Percentiles rank a stretch among this genome's conserved stretches.
These are phyloP conservation scores for Sesia apiformis DNA, from an alignment of 2,888 invertebrate species.

Conservation along the genomic window DNA sequence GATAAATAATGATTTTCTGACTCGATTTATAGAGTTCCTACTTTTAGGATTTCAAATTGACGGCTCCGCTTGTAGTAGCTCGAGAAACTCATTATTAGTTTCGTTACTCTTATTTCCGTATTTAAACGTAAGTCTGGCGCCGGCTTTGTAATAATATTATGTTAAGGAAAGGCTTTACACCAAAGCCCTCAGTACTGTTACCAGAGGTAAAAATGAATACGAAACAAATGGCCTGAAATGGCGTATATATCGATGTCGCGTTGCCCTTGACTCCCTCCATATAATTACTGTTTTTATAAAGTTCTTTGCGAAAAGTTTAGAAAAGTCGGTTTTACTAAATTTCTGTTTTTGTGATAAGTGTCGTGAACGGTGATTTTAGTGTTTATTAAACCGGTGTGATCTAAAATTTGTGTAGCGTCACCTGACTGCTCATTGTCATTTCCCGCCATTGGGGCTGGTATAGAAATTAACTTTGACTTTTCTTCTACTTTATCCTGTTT, in stretches of 20 bases:
- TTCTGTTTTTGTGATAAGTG: not conserved
- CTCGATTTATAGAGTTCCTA: no score
- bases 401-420: slow-evolving; percentile 62
- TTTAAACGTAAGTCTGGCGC: no score
- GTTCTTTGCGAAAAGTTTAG: slow-evolving; percentile 27
- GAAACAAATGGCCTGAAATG: slow-evolving; percentile 14
- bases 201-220: not conserved
- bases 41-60: no score
- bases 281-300: slow-evolving; percentile 55
- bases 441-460: slow-evolving; percentile 73
- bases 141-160: no score
- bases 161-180: no score
- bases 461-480: slow-evolving; percentile 36
- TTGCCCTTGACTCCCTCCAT: slow-evolving; percentile 62
- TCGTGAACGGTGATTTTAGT: slow-evolving; percentile 11
- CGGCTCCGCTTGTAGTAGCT: no score
- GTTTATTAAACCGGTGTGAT: slow-evolving; percentile 24
- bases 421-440: slow-evolving; percentile 75
- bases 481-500: slow-evolving; percentile 21
- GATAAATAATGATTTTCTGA: no score
- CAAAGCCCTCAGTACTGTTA: no score
- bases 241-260: slow-evolving; percentile 55
- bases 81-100: no score
- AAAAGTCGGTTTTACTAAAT: slow-evolving; percentile 17
- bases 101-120: no score